Evolutionary conservation across 2,113 vertebrate genomes (phyloP).

Genomic region (Motacilla alba): DNA sequence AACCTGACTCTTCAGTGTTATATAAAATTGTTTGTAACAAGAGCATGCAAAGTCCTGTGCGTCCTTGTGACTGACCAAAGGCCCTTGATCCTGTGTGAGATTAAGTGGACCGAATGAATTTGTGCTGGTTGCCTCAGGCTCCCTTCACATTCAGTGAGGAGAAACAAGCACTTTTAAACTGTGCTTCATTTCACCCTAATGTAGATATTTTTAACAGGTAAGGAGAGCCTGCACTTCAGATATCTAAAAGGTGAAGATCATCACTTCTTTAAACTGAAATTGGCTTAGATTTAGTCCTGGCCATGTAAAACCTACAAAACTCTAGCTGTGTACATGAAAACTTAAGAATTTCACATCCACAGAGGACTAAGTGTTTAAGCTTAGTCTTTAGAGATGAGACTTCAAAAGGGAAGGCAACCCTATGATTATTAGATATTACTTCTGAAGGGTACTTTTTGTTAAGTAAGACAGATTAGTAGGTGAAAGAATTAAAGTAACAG

Average conservation of each 20-base stretch:
- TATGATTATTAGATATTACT: neutral
- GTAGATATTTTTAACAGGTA: neutral
- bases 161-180: neutral
- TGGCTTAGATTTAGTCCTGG: neutral
- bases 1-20: neutral
- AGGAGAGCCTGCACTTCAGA: neutral
- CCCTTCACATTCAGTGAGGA: neutral
- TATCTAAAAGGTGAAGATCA: neutral
- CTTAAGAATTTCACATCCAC: neutral
- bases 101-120: neutral
- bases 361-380: neutral
- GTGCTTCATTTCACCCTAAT: neutral
- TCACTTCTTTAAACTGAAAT: neutral
- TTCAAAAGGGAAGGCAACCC: neutral
- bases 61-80: neutral
- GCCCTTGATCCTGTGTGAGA: neutral
- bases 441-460: neutral
- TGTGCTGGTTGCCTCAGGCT: conserved; percentile 30
- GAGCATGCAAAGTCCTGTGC: neutral
- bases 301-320: neutral
- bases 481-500: neutral
- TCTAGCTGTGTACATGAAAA: neutral
- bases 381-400: neutral
- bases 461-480: neutral
- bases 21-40: neutral